Evolutionary conservation across 2,113 vertebrate genomes (phyloP).

Genomic region (Gobius niger): DNA sequence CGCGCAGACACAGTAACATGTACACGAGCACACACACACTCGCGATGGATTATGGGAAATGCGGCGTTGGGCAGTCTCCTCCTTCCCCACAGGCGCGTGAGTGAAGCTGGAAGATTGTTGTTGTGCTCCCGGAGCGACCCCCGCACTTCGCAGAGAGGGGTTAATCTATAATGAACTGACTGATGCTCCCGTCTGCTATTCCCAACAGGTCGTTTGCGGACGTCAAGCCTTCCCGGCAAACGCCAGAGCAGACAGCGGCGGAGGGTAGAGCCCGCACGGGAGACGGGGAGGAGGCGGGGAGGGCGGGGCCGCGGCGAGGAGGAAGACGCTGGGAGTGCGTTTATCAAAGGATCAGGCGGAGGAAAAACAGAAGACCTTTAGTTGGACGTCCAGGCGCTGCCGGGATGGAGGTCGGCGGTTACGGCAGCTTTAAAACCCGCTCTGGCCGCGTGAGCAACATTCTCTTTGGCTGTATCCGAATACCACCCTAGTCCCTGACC

Average conservation of each 20-base stretch:
- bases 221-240: conserved; percentile 41
- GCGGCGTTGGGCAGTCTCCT: background rate
- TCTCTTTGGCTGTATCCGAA: no score
- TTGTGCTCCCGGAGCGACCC: conserved; percentile 45
- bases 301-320: background rate
- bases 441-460: no score
- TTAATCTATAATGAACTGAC: conserved; percentile 65
- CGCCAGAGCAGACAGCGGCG: conserved; percentile 3
- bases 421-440: no score
- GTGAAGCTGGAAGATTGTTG: conserved; percentile 35
- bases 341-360: background rate
- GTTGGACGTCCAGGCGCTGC: no score
- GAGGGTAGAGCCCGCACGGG: background rate
- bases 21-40: conserved; percentile 3
- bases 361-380: background rate
- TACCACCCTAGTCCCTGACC: no score
- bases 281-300: background rate
- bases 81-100: conserved; percentile 7
- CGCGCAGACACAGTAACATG: conserved; percentile 8
- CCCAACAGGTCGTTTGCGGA: conserved; percentile 51
- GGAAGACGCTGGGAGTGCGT: background rate
- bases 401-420: no score
- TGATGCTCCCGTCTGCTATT: conserved; percentile 45
- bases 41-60: conserved; percentile 7
- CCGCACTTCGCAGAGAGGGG: conserved; percentile 36